These are phyloP conservation scores for Ruditapes philippinarum DNA, from an alignment of 1,140 invertebrate species.

Conservation along the genomic window DNA sequence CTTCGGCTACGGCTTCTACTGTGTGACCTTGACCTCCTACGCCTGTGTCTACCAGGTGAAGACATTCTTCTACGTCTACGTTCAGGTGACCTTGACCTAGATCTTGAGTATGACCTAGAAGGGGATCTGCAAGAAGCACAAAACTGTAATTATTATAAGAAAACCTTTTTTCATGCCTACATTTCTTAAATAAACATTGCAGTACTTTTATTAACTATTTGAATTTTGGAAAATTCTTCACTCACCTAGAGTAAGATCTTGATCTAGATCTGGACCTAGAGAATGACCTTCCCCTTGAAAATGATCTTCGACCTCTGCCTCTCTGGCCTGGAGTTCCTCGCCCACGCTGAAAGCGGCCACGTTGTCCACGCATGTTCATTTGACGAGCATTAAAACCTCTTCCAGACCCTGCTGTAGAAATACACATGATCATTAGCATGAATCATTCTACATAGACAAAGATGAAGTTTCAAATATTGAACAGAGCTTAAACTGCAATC, in stretches of 20 bases:
- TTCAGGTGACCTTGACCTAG: conserved; percentile 83
- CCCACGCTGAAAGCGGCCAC: conserved; percentile 50
- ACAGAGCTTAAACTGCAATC: too few relatives aligned
- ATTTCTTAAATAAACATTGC: too few relatives aligned
- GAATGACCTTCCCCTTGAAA: conserved; percentile 77
- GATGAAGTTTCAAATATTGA: too few relatives aligned
- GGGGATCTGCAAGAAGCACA: conserved; percentile 78
- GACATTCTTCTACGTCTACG: conserved; percentile 73
- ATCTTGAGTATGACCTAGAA: conserved; percentile 86
- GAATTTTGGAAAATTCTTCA: too few relatives aligned
- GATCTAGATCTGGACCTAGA: conserved; percentile 83
- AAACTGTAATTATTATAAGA: too few relatives aligned
- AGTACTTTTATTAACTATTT: too few relatives aligned
- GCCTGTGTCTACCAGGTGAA: conserved; percentile 81
- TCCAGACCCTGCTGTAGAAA: neutral
- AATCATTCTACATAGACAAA: too few relatives aligned
- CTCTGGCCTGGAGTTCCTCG: conserved; percentile 58
- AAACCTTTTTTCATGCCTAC: too few relatives aligned
- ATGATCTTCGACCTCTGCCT: conserved; percentile 69
- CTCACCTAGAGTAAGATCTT: conserved; percentile 70
- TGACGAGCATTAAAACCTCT: conserved; percentile 51
- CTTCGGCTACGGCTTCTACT: conserved; percentile 59
- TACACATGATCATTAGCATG: neutral
- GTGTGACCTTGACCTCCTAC: conserved; percentile 86
- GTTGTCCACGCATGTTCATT: conserved; percentile 40